Evolutionary conservation across 2,113 vertebrate genomes (phyloP).

Genomic region (Oryzias woworae): DNA sequence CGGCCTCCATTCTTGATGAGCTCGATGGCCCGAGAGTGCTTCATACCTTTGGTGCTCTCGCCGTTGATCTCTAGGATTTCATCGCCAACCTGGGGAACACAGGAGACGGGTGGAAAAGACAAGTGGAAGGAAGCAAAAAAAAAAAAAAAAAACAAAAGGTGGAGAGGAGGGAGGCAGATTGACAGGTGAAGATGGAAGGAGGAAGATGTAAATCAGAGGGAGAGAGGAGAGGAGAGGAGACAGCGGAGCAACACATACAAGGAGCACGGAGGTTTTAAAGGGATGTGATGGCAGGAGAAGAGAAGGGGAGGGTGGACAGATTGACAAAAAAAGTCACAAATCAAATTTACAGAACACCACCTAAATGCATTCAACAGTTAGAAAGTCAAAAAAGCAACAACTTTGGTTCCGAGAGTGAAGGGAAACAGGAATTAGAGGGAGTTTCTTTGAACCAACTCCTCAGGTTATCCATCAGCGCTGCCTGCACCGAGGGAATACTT

Average conservation of each 20-base stretch:
- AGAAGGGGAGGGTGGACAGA: slow-evolving; percentile 28
- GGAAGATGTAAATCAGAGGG: slow-evolving; percentile 23
- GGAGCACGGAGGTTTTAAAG: slow-evolving; percentile 23
- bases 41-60: slow-evolving; percentile 99
- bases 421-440: slow-evolving; percentile 25
- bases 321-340: slow-evolving; percentile 31
- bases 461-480: slow-evolving; percentile 66
- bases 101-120: not conserved
- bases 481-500: slow-evolving; percentile 59
- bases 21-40: slow-evolving; percentile 97
- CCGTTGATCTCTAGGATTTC: slow-evolving; percentile 99
- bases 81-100: slow-evolving; percentile 85
- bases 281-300: slow-evolving; percentile 18
- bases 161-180: not conserved
- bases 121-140: too few species aligned
- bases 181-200: slow-evolving; percentile 17
- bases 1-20: slow-evolving; percentile 98
- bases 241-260: slow-evolving; percentile 24
- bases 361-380: slow-evolving; percentile 13
- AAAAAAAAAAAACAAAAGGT: not conserved
- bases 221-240: slow-evolving; percentile 14
- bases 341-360: slow-evolving; percentile 10
- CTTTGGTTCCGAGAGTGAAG: slow-evolving; percentile 19
- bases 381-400: slow-evolving; percentile 25
- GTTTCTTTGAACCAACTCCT: slow-evolving; percentile 55